Conservation (phyloP, 2,888 invertebrate genomes). For the Anthrax anthrax region DNA sequence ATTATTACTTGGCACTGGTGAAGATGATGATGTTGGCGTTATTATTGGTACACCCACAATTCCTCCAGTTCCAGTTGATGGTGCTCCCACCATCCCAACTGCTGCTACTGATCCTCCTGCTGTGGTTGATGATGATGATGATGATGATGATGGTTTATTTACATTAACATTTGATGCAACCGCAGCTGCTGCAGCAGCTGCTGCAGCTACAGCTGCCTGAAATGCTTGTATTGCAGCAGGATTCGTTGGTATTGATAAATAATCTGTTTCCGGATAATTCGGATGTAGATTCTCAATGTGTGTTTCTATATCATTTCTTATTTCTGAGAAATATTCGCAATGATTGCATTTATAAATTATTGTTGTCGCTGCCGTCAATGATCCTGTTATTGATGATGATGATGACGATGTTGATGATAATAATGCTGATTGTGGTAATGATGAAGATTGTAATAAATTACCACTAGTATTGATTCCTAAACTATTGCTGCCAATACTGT, state of each 20-base stretch:
- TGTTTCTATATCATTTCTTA: constrained; percentile 24
- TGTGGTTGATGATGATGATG: constrained; percentile 7
- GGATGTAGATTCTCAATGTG: constrained; percentile 26
- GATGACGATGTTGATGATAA: not conserved
- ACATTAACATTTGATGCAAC: constrained; percentile 18
- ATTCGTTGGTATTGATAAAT: constrained; percentile 29
- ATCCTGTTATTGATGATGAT: not conserved
- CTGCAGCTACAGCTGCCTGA: constrained; percentile 30
- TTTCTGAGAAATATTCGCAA: constrained; percentile 31
- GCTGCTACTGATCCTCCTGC: not conserved
- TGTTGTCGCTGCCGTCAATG: constrained; percentile 9
- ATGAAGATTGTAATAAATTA: not conserved
- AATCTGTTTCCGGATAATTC: constrained; percentile 19
- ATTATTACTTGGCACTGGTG: constrained; percentile 1
- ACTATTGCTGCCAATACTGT: not conserved
- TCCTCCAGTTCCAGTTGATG: not conserved
- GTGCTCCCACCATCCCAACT: not conserved
- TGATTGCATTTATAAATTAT: constrained; percentile 30
- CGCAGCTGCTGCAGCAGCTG: constrained; percentile 19
- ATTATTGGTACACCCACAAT: not conserved
- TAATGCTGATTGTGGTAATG: constrained; percentile 1
- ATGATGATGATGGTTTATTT: constrained; percentile 20
- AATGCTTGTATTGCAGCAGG: constrained; percentile 29
- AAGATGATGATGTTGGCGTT: not conserved
- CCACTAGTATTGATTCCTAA: constrained; percentile 1